phyloP scores from a whole-genome alignment of 2,888 invertebrate genomes.

The Anarsia innoxiella region DNA sequence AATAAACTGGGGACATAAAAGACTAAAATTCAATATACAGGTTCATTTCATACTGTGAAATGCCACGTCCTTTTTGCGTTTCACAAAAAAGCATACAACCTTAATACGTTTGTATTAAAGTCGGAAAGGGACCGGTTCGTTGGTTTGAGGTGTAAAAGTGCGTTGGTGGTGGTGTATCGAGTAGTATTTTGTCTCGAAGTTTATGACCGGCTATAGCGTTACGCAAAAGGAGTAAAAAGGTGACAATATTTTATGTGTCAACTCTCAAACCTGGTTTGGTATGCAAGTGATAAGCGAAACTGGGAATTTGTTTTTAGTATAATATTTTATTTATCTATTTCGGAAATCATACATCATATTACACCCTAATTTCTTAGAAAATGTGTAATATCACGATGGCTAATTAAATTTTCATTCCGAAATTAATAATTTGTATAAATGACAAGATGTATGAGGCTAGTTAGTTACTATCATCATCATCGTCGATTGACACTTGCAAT shows the following conservation, averaged over 20 bases:
- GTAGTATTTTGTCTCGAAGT: slow-evolving; percentile 50
- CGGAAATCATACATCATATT: too few species aligned
- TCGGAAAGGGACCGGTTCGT: slow-evolving; percentile 13
- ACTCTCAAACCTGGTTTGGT: neutral
- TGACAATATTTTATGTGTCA: slow-evolving; percentile 28
- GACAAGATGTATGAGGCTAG: too few species aligned
- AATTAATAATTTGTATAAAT: too few species aligned
- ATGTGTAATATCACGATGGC: too few species aligned
- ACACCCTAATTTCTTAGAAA: too few species aligned
- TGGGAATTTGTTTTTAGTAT: too few species aligned
- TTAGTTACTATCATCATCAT: too few species aligned
- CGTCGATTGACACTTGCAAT: too few species aligned
- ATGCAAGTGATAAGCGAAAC: too few species aligned
- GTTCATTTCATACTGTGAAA: slow-evolving; percentile 43
- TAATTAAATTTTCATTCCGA: too few species aligned
- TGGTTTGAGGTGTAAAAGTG: slow-evolving; percentile 13
- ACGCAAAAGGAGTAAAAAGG: slow-evolving; percentile 41
- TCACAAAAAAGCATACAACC: neutral
- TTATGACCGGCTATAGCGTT: slow-evolving; percentile 52
- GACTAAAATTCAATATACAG: slow-evolving; percentile 46
- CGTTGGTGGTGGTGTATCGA: slow-evolving; percentile 26
- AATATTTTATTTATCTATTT: too few species aligned
- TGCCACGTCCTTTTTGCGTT: slow-evolving; percentile 1
- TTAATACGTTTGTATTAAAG: slow-evolving; percentile 17
- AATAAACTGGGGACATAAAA: slow-evolving; percentile 39